Conservation (phyloP, 2,113 vertebrate species). For the Motacilla tschutschensis region DNA sequence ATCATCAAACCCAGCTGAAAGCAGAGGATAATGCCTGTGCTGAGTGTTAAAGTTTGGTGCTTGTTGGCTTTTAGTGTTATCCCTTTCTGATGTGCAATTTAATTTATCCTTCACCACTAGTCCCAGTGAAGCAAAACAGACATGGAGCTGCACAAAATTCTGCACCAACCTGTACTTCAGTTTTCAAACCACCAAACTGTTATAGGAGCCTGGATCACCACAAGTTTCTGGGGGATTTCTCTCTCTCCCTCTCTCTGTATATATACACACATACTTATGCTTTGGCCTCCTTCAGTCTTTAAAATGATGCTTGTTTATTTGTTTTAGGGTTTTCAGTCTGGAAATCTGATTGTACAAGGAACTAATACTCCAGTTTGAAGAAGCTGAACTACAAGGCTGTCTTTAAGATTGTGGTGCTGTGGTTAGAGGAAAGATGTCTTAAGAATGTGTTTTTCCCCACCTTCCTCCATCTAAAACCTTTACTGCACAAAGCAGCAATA, state of each 20-base stretch:
- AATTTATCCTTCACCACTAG: not conserved
- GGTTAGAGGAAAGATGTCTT: not conserved
- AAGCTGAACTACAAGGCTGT: not conserved
- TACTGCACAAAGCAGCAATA: not conserved
- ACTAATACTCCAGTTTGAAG: not conserved
- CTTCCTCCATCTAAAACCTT: not conserved
- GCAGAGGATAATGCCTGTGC: not conserved
- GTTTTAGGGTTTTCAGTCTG: not conserved
- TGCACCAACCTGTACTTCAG: not conserved
- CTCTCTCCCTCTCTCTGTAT: not conserved
- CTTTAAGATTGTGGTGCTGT: not conserved
- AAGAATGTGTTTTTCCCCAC: not conserved
- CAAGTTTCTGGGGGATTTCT: not conserved
- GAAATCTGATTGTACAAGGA: not conserved
- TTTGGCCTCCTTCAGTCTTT: not conserved
- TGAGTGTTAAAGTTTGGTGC: not conserved
- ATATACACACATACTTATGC: no score
- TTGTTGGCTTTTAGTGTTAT: not conserved
- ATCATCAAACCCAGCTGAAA: not conserved
- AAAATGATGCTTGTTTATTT: not conserved
- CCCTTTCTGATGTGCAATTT: not conserved
- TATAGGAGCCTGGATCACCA: not conserved
- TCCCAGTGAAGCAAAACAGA: not conserved
- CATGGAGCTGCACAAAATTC: not conserved
- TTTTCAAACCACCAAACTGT: not conserved